Evolutionary conservation across 2,113 vertebrate genomes (phyloP).

Genomic region (Pungitius pungitius): DNA sequence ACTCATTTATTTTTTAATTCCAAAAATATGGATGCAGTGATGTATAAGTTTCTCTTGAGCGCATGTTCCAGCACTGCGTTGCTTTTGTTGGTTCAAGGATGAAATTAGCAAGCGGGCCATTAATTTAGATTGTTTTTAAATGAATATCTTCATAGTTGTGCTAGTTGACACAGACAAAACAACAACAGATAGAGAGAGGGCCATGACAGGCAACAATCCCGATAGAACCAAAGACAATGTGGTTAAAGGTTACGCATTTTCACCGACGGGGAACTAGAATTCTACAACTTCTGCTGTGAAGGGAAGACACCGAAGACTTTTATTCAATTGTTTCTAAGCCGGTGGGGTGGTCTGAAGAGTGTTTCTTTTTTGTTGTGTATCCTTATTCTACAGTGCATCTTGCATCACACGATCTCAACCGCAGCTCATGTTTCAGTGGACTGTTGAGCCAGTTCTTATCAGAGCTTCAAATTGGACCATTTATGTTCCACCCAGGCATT

Average conservation of each 20-base stretch:
- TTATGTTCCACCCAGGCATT: conserved; percentile 42
- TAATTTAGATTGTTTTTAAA: neutral
- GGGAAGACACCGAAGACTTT: neutral
- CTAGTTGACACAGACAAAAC: neutral
- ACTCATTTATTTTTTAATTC: neutral
- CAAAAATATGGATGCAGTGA: neutral
- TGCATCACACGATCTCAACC: conserved; percentile 6
- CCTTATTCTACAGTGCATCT: neutral
- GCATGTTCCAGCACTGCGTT: neutral
- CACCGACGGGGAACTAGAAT: neutral
- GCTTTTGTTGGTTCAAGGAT: neutral
- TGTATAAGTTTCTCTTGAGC: neutral
- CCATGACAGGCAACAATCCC: neutral
- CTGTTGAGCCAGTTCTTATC: conserved; percentile 43
- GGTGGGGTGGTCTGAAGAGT: neutral
- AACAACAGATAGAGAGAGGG: neutral
- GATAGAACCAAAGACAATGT: neutral
- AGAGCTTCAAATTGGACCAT: conserved; percentile 39
- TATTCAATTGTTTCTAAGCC: neutral
- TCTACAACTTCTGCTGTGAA: neutral
- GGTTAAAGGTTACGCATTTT: neutral
- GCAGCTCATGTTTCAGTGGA: conserved; percentile 21
- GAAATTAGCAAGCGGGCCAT: neutral
- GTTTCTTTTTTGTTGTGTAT: neutral
- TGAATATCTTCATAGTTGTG: neutral